These are phyloP conservation scores for Sialis lutaria DNA, from an alignment of 2,888 invertebrate species.

Conservation along the genomic window DNA sequence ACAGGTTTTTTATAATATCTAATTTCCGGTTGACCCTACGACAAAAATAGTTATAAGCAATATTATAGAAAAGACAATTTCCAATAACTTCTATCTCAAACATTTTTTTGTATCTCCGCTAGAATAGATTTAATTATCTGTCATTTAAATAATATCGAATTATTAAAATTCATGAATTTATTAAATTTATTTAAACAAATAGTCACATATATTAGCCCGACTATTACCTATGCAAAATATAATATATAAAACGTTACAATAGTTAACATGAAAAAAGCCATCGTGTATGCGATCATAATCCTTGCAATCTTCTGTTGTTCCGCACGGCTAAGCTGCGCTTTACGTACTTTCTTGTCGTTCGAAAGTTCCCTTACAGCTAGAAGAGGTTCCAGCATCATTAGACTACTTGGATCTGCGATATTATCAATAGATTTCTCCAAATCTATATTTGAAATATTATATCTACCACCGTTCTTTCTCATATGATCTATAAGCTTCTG, in stretches of 20 bases:
- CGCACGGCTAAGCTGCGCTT: slow-evolving; percentile 15
- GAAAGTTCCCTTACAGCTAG: slow-evolving; percentile 15
- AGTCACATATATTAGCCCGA: not conserved
- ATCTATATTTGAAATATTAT: slow-evolving; percentile 3
- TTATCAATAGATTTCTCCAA: not conserved
- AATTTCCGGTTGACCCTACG: no score
- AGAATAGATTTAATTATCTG: no score
- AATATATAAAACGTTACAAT: slow-evolving; percentile 35
- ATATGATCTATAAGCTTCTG: slow-evolving; percentile 5
- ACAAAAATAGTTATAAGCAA: no score
- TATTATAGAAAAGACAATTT: no score
- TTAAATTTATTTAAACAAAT: not conserved
- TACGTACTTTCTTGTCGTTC: slow-evolving; percentile 8
- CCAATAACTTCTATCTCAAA: no score
- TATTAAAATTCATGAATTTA: no score
- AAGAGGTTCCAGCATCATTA: slow-evolving; percentile 30
- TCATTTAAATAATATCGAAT: no score
- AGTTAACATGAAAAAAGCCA: slow-evolving; percentile 31
- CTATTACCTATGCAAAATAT: slow-evolving; percentile 27
- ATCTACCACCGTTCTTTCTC: slow-evolving; percentile 5
- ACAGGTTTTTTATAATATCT: no score
- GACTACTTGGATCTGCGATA: slow-evolving; percentile 18
- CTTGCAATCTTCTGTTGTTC: slow-evolving; percentile 31
- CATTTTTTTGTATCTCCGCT: no score
- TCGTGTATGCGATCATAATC: slow-evolving; percentile 36